Base-by-base conservation (phyloP, 2,888 invertebrate genomes). In the Rotaria socialis region DNA sequence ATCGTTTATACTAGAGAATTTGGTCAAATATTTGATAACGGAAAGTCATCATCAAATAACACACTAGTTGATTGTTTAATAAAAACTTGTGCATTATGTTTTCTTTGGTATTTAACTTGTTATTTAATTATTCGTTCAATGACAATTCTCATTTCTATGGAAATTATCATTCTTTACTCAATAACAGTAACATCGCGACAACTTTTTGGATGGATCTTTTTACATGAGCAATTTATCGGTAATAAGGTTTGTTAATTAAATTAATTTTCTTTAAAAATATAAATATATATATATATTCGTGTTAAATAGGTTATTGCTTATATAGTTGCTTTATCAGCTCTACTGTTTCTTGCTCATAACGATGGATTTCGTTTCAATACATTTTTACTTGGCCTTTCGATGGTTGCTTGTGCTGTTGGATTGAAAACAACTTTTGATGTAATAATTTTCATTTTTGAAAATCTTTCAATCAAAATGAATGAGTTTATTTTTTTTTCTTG, bases 181-280 rank as follows among this genome's bases (percentile, higher is more conserved):
- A 47, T 80, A 43, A 80, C 80, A 80, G 24, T 80, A 24, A 80
- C 80, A 47, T 24, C 43, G 16, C 19, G 80, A 43, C 80, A 80
- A 47, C 22, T 80, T 47, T 11, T 80, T 24, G 80, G 80, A 24
- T 80, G 80, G 80, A 80, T 80, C n/a, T 43, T 47, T 47, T 80
- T 80, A 47, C 80, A 80, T n/a, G 80, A 80, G 47, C 80, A 80
- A 80, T 80, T 80, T 47, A 80, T 80, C 24, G 80, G 80, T 24
- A 80, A 80, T 80, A 80, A 80, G 24, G 80, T 80, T 11, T 47
- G 47, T 11, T 11, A 3, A 47, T 8, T 74, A 0, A 41, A 22
- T 74, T 74, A 10, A 22, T n/a, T n/a, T 27, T 14, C n/a, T 60
- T 27, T 3, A 27, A 24, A 22, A 19, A 19, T 5, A 0, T 47